Evolutionary conservation across 2,113 vertebrate genomes (phyloP), one percentile per base, ranked within the genome.

Genomic region (Corythornis cristatus): DNA sequence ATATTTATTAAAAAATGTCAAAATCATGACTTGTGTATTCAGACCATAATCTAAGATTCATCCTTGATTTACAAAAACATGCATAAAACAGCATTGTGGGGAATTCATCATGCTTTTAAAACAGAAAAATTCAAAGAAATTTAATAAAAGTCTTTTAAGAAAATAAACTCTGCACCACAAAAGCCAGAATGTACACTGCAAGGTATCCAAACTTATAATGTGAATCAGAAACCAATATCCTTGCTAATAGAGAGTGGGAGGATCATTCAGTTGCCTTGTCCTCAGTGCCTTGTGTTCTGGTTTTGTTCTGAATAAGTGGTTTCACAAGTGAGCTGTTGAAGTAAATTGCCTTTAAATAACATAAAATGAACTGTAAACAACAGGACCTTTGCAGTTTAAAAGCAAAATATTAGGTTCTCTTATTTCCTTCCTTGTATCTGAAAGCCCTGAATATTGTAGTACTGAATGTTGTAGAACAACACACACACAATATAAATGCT

Each of bases 251-350:
- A 42, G 8, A 78, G 25, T 10, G 31, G 9, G 42, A 73, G 33
- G 46, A 54, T 51, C 20, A 33, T 58, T 84, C 42, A 35, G 25
- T 15, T 85, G 8, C 50, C 37, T 75, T 68, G 48, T 90, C 42
- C 50, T 84, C 54, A 20, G 17, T 58, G 50, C 3, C 86, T 78
- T 89, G 13, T 56, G 28, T 35, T 72, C 50, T 3, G 4, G 7
- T 61, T 93, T 90, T 51, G 10, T 28, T 56, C 46, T 66, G 66
- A 85, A 89, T 61, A 87, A 92, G 84, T 18, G 9, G 18, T 66
- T 93, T 88, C 71, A 86, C 11, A 86, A 86, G 61, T 54, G 70
- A 86, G 35, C 31, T 75, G 53, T 54, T 91, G 37, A 94, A 91
- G 40, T 61, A 84, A 84, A 82, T 54, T 73, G 31, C 6, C 37